Evolutionary conservation across 23 tunicate species (phyloP).

Genomic region (Ciona savignyi): DNA sequence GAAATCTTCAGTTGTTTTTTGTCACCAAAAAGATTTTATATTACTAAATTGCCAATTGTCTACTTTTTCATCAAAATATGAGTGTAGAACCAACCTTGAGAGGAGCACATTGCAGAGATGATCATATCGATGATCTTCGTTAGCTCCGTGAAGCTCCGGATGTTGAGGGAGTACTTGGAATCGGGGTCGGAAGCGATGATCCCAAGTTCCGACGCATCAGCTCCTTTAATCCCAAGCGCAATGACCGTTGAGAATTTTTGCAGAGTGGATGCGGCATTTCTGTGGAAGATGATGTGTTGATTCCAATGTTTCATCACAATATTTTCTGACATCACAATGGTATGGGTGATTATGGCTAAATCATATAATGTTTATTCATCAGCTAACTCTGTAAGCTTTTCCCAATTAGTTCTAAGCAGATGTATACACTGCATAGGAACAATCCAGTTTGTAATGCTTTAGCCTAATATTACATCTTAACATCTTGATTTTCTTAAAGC

Average conservation of each 20-base stretch:
- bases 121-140: constrained; percentile 13
- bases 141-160: constrained; percentile 20
- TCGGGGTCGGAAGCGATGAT: constrained; percentile 33
- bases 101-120: constrained; percentile 16
- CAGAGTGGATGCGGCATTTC: constrained; percentile 10
- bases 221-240: constrained; percentile 39
- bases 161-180: constrained; percentile 13
- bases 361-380: too few relatives aligned
- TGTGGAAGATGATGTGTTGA: too few relatives aligned
- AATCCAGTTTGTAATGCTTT: too few relatives aligned
- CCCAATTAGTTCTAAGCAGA: too few relatives aligned
- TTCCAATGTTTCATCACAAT: too few relatives aligned
- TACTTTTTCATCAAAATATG: too few relatives aligned
- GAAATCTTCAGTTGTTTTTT: not conserved
- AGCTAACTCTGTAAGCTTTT: too few relatives aligned
- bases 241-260: constrained; percentile 23
- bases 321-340: too few relatives aligned
- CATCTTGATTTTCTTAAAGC: too few relatives aligned
- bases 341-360: too few relatives aligned
- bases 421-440: too few relatives aligned
- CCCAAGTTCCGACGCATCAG: constrained; percentile 10
- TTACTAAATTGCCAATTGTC: not conserved
- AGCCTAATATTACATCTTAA: too few relatives aligned
- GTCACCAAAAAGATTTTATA: not conserved
- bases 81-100: constrained; percentile 30